A percentile compares a stretch with the other conserved stretches of the same genome.
phyloP scores from a whole-genome alignment of 2,888 invertebrate genomes.

The Micoletzkya japonica region DNA sequence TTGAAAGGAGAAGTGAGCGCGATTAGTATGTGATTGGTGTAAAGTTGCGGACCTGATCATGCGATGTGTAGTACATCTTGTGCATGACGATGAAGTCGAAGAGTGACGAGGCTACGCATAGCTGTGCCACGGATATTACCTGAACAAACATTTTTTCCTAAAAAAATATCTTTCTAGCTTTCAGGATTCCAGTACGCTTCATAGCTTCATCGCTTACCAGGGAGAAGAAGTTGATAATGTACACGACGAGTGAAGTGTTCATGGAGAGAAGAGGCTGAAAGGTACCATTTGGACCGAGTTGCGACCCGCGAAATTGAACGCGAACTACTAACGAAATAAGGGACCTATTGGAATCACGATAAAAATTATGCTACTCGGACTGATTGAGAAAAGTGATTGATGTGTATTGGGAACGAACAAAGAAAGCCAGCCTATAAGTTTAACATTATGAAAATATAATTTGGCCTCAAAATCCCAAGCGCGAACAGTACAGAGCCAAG shows the following conservation, averaged over 20 bases:
- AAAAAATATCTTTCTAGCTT: neutral
- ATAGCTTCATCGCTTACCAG: slow-evolving; percentile 1
- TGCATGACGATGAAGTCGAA: slow-evolving; percentile 29
- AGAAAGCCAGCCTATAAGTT: too few species aligned
- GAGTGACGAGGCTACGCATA: slow-evolving; percentile 27
- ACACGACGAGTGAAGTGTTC: slow-evolving; percentile 26
- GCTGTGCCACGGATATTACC: slow-evolving; percentile 22
- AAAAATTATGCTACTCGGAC: too few species aligned
- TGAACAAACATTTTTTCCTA: neutral
- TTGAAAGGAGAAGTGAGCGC: too few species aligned
- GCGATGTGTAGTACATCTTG: slow-evolving; percentile 29
- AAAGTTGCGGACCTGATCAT: slow-evolving; percentile 8
- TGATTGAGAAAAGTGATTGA: too few species aligned
- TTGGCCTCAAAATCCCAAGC: too few species aligned
- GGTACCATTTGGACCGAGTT: too few species aligned
- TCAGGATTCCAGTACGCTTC: neutral
- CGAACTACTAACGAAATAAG: neutral
- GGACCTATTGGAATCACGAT: too few species aligned
- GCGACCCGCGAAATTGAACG: neutral
- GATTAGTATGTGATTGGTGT: too few species aligned
- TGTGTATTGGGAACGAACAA: too few species aligned
- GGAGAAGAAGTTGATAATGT: slow-evolving; percentile 27
- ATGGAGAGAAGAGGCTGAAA: neutral
- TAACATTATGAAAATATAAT: too few species aligned
- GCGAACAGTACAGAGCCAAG: too few species aligned